Base-by-base conservation (phyloP, 2,113 vertebrate species). In the Melozone crissalis region DNA sequence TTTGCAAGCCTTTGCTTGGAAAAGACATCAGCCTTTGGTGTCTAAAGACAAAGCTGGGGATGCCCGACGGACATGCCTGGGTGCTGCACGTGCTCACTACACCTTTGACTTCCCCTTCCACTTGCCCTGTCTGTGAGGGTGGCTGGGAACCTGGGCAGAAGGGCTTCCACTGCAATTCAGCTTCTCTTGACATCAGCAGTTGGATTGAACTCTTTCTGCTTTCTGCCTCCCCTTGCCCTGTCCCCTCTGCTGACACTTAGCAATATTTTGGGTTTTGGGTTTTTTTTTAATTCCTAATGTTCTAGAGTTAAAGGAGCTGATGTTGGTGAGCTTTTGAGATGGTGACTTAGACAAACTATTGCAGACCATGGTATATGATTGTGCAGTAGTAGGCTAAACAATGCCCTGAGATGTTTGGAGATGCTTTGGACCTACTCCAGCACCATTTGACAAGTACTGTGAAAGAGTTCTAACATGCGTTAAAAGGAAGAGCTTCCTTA, bases 51-150 rank as follows among this genome's bases (percentile, higher is more conserved):
- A 79, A 89, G 82, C 22, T 0, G 0, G 8, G 58, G 5, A 11
- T 9, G 16, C 5, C 4, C 2, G 1, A 2, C 28, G 24, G 41
- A 55, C 24, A 14, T 21, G 22, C 18, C 16, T 3, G 44, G 12
- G 15, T 43, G n/a, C 61, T 61, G 3, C 23, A 22, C 3, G 3
- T 30, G 37, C n/a, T 78, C 57, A 2, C 18, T 35, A 47, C 21
- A 11, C 43, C 33, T 78, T 78, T 73, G 58, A n/a, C 15, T 80
- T 84, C 13, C 9, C 10, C 9, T 51, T 17, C 17, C 16, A 3
- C 41, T 35, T 19, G 8, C 28, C 7, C 12, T 67, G 31, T 21
- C 31, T 68, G 27, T 28, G 13, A 23, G 54, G 39, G 74, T 55
- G 65, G 51, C 31, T 26, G 2, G 17, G 16, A 39, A 28, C 24